A percentile compares a stretch with the other conserved stretches of the same genome.
phyloP scores from a whole-genome alignment of 92 coral and sea anemone species.

The Hydrozoanthus gracilis region DNA sequence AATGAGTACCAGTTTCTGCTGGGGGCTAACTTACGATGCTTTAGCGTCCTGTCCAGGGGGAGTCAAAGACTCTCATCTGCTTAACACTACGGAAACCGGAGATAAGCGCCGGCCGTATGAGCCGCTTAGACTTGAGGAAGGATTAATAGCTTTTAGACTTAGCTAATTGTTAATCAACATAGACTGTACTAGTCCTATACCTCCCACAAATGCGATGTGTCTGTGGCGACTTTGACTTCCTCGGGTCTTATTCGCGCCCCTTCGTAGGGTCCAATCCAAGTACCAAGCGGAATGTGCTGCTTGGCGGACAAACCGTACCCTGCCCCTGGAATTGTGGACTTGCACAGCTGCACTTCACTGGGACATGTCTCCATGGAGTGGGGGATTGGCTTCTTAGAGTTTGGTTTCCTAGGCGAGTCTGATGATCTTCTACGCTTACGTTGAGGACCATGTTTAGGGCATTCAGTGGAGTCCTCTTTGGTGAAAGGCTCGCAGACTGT shows the following conservation, averaged over 20 bases:
- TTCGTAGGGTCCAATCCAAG: constrained; percentile 98
- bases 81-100: no score
- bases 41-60: no score
- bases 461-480: constrained; percentile 17
- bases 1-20: background rate
- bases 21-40: no score
- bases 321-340: constrained; percentile 73
- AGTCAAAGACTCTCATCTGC: no score
- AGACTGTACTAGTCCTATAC: constrained; percentile 42
- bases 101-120: no score
- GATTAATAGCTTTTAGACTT: no score
- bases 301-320: constrained; percentile 81
- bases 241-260: constrained; percentile 80
- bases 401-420: background rate
- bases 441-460: constrained; percentile 12
- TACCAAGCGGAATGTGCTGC: constrained; percentile 83
- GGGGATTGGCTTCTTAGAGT: background rate
- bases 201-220: constrained; percentile 93
- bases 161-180: no score
- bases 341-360: constrained; percentile 65
- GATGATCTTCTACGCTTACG: constrained; percentile 23
- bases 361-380: constrained; percentile 32
- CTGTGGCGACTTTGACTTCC: constrained; percentile 68
- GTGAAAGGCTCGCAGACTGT: constrained; percentile 22
- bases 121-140: no score